Percentiles rank a stretch among this genome's conserved stretches.
Evolutionary conservation across 2,113 vertebrate genomes (phyloP).

Genomic region (Hassar affinis): DNA sequence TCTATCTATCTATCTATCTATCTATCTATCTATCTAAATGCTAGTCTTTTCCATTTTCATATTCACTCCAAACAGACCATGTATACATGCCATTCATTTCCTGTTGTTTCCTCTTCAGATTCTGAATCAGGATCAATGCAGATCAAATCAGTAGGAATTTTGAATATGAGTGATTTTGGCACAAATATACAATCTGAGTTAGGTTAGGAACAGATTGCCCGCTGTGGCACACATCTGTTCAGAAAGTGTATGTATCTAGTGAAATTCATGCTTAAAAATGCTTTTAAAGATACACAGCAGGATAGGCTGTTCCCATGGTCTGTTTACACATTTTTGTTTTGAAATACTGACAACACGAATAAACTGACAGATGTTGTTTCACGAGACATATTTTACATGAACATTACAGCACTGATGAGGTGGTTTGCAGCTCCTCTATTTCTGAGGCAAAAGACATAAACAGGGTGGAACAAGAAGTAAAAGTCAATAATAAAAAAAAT

Average conservation of each 20-base stretch:
- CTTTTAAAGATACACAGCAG: background rate
- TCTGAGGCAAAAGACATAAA: background rate
- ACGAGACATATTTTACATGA: background rate
- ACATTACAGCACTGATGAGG: background rate
- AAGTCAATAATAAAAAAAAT: background rate
- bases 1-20: no score
- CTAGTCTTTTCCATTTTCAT: background rate
- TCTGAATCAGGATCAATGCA: background rate
- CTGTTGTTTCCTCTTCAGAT: background rate
- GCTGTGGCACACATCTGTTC: background rate
- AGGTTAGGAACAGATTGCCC: background rate
- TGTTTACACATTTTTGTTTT: background rate
- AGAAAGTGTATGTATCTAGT: background rate
- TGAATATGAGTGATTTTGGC: background rate
- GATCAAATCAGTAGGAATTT: background rate
- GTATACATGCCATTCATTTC: background rate
- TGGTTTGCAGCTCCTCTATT: background rate
- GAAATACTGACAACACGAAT: background rate
- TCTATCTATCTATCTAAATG: no score
- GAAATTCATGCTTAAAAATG: background rate
- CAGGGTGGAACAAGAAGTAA: background rate
- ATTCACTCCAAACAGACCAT: background rate
- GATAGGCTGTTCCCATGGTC: background rate
- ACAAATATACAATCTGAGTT: conserved; percentile 18
- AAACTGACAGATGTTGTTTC: background rate